Percentiles rank a stretch among this genome's conserved stretches.
These are phyloP conservation scores for Pemphigus obesinymphae DNA, from an alignment of 1,140 invertebrate genomes.

Conservation along the genomic window DNA sequence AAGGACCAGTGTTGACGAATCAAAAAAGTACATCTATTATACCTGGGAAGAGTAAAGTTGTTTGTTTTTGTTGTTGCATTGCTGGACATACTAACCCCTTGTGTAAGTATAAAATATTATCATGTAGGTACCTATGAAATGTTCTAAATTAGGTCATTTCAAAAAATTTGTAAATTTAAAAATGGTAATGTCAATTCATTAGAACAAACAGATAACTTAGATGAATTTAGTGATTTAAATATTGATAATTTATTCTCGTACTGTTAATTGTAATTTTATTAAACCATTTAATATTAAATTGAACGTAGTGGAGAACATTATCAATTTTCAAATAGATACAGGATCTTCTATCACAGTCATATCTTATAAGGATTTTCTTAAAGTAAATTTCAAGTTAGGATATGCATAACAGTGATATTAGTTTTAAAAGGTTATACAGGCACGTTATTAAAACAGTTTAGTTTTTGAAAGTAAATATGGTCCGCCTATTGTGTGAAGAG, in stretches of 20 bases:
- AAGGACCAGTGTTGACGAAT: neutral
- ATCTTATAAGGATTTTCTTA: neutral
- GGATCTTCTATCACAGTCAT: neutral
- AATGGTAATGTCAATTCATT: neutral
- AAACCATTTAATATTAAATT: neutral
- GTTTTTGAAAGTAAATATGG: neutral
- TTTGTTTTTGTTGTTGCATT: neutral
- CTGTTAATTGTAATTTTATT: neutral
- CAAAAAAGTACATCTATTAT: neutral
- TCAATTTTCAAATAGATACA: neutral
- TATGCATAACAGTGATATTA: neutral
- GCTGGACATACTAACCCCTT: neutral
- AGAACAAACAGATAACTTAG: neutral
- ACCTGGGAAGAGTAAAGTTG: no score
- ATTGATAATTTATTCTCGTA: neutral
- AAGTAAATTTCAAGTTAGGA: neutral
- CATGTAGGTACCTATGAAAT: neutral
- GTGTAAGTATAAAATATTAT: neutral
- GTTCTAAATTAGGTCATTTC: neutral
- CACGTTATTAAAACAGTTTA: neutral
- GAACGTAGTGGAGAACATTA: neutral
- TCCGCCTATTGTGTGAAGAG: neutral
- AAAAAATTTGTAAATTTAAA: neutral
- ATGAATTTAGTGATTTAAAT: constrained; percentile 26
- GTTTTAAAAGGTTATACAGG: neutral